phyloP scores from a whole-genome alignment of 2,113 vertebrate species.

The Bucco capensis region DNA sequence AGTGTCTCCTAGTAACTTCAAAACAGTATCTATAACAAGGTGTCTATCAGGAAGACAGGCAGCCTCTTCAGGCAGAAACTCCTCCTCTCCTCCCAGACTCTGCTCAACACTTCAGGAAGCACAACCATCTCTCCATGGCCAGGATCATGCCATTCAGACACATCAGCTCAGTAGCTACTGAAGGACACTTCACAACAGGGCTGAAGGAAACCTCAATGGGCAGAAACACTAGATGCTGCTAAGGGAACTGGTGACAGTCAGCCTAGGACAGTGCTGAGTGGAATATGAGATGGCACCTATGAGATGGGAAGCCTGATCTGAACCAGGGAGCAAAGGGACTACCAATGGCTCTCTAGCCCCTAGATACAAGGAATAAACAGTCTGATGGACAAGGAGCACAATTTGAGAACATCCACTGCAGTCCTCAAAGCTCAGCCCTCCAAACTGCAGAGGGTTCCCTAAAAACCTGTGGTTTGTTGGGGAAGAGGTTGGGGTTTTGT shows the following conservation, averaged over 20 bases:
- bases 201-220: neutral
- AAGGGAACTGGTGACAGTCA: neutral
- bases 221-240: neutral
- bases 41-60: rapidly evolving
- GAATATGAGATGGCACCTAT: neutral
- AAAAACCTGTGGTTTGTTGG: neutral
- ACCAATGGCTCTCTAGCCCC: rapidly evolving
- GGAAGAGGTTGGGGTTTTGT: neutral
- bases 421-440: neutral
- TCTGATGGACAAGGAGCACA: neutral
- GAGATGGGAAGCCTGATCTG: neutral
- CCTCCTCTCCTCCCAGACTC: neutral
- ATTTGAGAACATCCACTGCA: neutral
- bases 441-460: neutral
- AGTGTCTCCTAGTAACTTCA: neutral
- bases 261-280: rapidly evolving
- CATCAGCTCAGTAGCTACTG: neutral
- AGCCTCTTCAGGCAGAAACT: neutral
- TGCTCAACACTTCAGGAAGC: neutral
- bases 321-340: neutral
- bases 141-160: neutral
- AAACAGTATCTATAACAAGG: neutral
- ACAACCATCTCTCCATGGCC: neutral
- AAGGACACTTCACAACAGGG: neutral
- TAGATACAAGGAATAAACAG: neutral